Evolutionary conservation across 2,888 invertebrate species (phyloP).

Genomic region (Herminia tarsipennalis): DNA sequence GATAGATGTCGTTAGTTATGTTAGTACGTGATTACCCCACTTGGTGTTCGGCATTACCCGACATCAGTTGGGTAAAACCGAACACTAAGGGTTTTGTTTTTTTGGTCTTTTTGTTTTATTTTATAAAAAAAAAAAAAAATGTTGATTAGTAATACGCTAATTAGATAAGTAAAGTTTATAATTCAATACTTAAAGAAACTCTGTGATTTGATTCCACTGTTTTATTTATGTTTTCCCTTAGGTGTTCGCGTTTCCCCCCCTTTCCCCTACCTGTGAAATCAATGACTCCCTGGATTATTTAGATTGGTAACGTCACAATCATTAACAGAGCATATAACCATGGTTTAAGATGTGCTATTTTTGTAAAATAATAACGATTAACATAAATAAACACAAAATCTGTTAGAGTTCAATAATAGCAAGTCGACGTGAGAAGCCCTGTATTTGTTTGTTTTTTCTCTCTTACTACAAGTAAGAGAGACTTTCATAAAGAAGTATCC

Average conservation of each 20-base stretch:
- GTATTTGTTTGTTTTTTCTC: no score
- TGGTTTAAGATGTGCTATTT: no score
- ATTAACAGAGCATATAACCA: no score
- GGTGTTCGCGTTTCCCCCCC: slow-evolving; percentile 3
- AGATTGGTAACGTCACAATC: no score
- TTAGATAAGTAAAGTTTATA: not conserved
- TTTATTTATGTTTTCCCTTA: slow-evolving; percentile 6
- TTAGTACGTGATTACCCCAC: slow-evolving; percentile 5
- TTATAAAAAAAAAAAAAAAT: slow-evolving; percentile 2
- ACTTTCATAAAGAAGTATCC: no score
- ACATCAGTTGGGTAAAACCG: not conserved
- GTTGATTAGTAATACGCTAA: slow-evolving; percentile 1
- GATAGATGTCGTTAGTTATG: slow-evolving; percentile 16
- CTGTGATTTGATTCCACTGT: slow-evolving; percentile 3
- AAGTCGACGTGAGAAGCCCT: no score
- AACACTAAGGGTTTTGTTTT: slow-evolving; percentile 6
- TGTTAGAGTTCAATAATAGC: no score
- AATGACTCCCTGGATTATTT: no score
- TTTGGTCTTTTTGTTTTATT: not conserved
- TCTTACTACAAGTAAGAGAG: no score
- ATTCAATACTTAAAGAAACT: not conserved
- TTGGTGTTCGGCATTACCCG: slow-evolving; percentile 8
- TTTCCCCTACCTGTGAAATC: slow-evolving; percentile 2
- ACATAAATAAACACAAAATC: no score
- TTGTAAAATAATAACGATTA: no score